These are phyloP conservation scores for Meliscaeva auricollis DNA, from an alignment of 2,888 invertebrate species.

Conservation along the genomic window DNA sequence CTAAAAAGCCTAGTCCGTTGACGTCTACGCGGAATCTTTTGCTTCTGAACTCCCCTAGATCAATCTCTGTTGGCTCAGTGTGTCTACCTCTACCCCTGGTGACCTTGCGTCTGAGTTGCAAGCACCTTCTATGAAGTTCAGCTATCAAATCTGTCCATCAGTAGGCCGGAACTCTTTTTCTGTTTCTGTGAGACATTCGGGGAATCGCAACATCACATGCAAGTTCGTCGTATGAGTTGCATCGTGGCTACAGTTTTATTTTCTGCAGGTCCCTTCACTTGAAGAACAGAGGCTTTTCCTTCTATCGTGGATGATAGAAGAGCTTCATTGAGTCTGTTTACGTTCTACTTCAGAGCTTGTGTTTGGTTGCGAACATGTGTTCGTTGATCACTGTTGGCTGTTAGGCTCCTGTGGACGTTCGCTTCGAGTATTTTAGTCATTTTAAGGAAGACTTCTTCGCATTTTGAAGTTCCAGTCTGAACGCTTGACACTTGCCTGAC, in stretches of 20 bases:
- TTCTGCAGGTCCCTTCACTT: not conserved
- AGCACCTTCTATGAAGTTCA: no score
- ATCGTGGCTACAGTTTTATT: not conserved
- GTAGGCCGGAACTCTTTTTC: not conserved
- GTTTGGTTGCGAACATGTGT: not conserved
- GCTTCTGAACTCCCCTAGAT: no score
- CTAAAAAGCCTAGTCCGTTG: no score
- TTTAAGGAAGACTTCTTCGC: constrained; percentile 2
- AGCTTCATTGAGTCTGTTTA: not conserved
- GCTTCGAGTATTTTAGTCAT: not conserved
- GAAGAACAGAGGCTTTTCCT: not conserved
- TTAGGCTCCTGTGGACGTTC: constrained; percentile 6
- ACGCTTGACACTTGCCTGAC: not conserved
- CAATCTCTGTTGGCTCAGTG: not conserved
- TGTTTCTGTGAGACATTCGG: no score
- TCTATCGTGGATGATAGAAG: no score
- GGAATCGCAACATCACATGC: not conserved
- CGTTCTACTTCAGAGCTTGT: not conserved
- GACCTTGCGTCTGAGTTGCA: constrained; percentile 9
- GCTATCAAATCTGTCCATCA: constrained; percentile 2
- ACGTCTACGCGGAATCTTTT: no score
- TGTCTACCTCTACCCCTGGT: constrained; percentile 17
- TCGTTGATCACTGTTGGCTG: not conserved
- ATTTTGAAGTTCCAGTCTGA: not conserved
- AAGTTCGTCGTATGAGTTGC: not conserved